Base-by-base conservation (phyloP, 2,888 invertebrate genomes). In the Lissonota sp. region DNA sequence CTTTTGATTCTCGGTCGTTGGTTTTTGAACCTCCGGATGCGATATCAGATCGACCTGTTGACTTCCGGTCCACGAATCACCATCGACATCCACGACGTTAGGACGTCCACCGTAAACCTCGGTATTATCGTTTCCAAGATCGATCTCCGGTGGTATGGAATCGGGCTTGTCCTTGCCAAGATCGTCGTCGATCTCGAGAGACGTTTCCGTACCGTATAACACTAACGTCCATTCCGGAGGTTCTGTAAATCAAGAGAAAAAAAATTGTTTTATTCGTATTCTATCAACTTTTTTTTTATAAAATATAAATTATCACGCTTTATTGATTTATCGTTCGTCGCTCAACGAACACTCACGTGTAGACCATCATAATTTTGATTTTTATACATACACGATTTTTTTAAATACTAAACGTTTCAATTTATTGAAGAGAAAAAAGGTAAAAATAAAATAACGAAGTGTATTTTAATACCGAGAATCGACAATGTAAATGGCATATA, bases 151-250 rank as follows among this genome's bases (percentile, higher is more conserved):
- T 37, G 88, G 85, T 1, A 83, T 74, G 2, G 86, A 84, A 6
- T 83, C 74, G 4, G 83, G 85, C 53, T 89, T 89, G 78, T 90
- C 90, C 77, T 86, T 88, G 79, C 89, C 90, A 69, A 90, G 83
- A 7, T 87, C 88, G 62, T 91, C 90, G 79, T 91, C 90, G 10
- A 88, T 73, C 42, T 91, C 93, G 39, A 94, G 93, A 1, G 93
- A 92, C 7, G 93, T 93, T 46, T 93, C 95, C 1, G 97, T 97
- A 55, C 97, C 97, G 92, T 97, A 96, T 91, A 97, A 95, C 88
- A 96, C 95, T 88, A 97, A 92, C 92, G 96, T 95, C 97, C 97
- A 97, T 86, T 96, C 96, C 67, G 94, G 77, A 97, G 78, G 0
- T 87, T 90, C 84, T 90, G 92, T 92, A 90, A 53, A 53, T 12